phyloP scores from a whole-genome alignment of 2,888 invertebrate species.

The Volucella bombylans region DNA sequence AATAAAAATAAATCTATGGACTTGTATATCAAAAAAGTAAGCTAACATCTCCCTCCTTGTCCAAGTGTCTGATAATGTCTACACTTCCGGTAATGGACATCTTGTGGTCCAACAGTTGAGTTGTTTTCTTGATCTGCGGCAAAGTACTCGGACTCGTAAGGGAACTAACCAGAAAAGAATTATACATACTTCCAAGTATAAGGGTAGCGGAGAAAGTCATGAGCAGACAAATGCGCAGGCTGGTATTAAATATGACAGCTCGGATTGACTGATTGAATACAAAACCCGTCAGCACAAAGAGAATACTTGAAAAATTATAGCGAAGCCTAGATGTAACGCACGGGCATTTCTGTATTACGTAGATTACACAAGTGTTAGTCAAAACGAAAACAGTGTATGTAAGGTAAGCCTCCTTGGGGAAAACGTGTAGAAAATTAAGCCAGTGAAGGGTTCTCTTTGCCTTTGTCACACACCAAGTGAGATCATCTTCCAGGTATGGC shows the following conservation, averaged over 20 bases:
- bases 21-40: neutral
- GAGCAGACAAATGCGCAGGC: slow-evolving; percentile 71
- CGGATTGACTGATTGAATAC: slow-evolving; percentile 76
- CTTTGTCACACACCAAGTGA: slow-evolving; percentile 81
- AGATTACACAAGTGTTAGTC: slow-evolving; percentile 74
- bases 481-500: slow-evolving; percentile 81
- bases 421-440: slow-evolving; percentile 78
- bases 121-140: slow-evolving; percentile 78
- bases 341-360: slow-evolving; percentile 72
- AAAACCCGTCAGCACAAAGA: slow-evolving; percentile 76
- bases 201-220: slow-evolving; percentile 75
- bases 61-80: slow-evolving; percentile 79
- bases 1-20: neutral
- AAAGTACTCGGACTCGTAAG: slow-evolving; percentile 79
- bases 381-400: slow-evolving; percentile 73
- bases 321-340: slow-evolving; percentile 50
- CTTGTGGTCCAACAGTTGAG: slow-evolving; percentile 77
- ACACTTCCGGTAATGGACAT: slow-evolving; percentile 79
- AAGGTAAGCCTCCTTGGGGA: slow-evolving; percentile 39
- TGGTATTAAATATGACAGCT: slow-evolving; percentile 19
- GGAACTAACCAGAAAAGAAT: slow-evolving; percentile 80
- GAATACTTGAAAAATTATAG: slow-evolving; percentile 72
- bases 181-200: slow-evolving; percentile 80
- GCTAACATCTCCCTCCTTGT: slow-evolving; percentile 79
- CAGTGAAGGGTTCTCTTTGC: slow-evolving; percentile 78